Evolutionary conservation across 1,140 invertebrate species (phyloP), one percentile per base, ranked within the genome.

Genomic region (Drosophila malerkotliana): DNA sequence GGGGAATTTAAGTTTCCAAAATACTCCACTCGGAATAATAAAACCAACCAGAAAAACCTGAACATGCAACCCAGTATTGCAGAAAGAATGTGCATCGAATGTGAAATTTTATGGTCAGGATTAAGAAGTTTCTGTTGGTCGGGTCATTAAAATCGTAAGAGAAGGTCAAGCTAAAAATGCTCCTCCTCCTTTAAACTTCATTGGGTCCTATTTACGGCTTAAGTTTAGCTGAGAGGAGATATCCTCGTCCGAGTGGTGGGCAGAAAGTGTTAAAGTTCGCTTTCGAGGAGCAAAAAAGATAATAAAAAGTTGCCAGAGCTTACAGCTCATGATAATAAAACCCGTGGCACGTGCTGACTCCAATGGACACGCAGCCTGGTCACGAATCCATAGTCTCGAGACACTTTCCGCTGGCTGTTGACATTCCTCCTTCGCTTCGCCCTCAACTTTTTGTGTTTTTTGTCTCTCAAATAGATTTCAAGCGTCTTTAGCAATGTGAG

Each of bases 261-360:
- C 72, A 53, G 68, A 88, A 88, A 88, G 83, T 87, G 79, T 88
- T 88, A 72, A 87, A 88, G 83, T 77, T 49, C 69, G 45, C 44
- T 49, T 37, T 34, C 51, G 47, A 28, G 53, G 41, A 71, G 51
- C 64, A 67, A 59, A 72, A 76, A 81, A 44, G 83, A 88, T 88
- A 88, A 88, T 88, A 88, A 88, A 88, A 88, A 85, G 78, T 85
- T 85, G 78, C 82, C 64, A 58, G 64, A 26, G 32, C 72, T 76
- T 64, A 61, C 49, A 84, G 67, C 81, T 83, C 76, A 84, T 83
- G 79, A 88, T 88, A 88, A 88, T 88, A 88, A 88, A 88, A 88
- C 83, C 62, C 67, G 68, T 64, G 68, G 83, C 79, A 88, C 83
- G 83, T 88, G 83, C 83, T 83, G 63, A 81, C 58, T 83, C 45